Conservation (phyloP, 2,113 vertebrate species). For the Hydropotes inermis region DNA sequence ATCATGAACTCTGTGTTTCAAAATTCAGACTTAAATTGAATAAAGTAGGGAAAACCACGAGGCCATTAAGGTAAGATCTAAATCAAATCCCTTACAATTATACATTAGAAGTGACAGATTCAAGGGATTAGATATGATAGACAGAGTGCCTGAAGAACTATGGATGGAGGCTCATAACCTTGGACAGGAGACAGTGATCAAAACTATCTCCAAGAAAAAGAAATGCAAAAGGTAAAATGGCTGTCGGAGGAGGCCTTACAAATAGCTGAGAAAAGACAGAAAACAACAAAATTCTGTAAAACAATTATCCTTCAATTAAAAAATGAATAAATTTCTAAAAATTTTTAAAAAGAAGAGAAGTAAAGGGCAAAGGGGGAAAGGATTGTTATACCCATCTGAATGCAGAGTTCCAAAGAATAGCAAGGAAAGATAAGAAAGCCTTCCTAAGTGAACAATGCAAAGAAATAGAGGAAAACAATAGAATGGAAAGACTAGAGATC, state of each 20-base stretch:
- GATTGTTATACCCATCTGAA: not conserved
- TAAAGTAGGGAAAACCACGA: not conserved
- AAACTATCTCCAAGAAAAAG: not conserved
- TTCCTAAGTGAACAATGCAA: not conserved
- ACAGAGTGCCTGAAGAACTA: not conserved
- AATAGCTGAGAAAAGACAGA: not conserved
- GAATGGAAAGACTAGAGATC: not conserved
- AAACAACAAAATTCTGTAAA: not conserved
- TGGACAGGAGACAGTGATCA: not conserved
- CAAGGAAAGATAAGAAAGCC: not conserved
- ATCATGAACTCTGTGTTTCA: not conserved
- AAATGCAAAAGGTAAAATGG: not conserved
- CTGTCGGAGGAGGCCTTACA: not conserved
- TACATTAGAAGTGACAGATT: not conserved
- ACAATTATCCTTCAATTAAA: not conserved
- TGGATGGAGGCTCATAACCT: not conserved
- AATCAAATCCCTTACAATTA: not conserved
- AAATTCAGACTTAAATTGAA: not conserved
- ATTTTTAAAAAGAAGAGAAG: not conserved
- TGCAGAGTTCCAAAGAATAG: not conserved
- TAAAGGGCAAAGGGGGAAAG: not conserved
- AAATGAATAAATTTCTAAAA: not conserved
- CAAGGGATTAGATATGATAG: not conserved
- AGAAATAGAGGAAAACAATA: not conserved
- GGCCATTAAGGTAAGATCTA: not conserved